phyloP scores from a whole-genome alignment of 2,888 invertebrate genomes.

The Leptothorax acervorum region DNA sequence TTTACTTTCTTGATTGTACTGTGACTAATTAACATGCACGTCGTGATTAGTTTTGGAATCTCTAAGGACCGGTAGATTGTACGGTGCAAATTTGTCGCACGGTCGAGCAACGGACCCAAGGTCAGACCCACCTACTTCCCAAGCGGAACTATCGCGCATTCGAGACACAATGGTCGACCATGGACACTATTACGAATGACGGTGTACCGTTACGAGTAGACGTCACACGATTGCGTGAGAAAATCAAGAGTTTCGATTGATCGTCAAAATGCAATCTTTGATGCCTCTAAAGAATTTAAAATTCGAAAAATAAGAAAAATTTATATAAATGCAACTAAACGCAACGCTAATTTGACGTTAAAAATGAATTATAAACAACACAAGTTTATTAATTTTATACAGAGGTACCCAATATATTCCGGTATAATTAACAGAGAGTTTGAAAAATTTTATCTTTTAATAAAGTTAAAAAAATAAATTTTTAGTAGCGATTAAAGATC shows the following conservation, averaged over 20 bases:
- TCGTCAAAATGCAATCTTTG: background rate
- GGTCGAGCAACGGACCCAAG: constrained; percentile 68
- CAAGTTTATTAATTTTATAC: too few species aligned
- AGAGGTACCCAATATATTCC: background rate
- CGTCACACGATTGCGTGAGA: constrained; percentile 64
- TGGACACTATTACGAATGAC: constrained; percentile 62
- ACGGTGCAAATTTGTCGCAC: constrained; percentile 68
- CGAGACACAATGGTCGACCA: constrained; percentile 68
- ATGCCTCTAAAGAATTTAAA: background rate
- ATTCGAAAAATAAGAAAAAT: background rate
- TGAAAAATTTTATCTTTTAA: background rate
- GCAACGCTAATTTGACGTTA: background rate
- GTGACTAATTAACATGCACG: background rate
- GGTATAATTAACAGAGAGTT: background rate
- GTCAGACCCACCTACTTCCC: constrained; percentile 75
- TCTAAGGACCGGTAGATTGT: constrained; percentile 46
- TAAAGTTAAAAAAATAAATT: background rate
- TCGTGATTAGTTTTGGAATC: background rate
- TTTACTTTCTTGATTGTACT: background rate
- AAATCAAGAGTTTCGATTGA: constrained; percentile 45
- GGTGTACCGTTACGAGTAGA: constrained; percentile 68
- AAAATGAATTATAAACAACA: too few species aligned
- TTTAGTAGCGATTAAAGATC: background rate
- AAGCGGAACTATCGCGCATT: constrained; percentile 73
- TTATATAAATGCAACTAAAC: too few species aligned